Evolutionary conservation across 1,140 invertebrate species (phyloP).

Genomic region (Drosophila kikkawai): DNA sequence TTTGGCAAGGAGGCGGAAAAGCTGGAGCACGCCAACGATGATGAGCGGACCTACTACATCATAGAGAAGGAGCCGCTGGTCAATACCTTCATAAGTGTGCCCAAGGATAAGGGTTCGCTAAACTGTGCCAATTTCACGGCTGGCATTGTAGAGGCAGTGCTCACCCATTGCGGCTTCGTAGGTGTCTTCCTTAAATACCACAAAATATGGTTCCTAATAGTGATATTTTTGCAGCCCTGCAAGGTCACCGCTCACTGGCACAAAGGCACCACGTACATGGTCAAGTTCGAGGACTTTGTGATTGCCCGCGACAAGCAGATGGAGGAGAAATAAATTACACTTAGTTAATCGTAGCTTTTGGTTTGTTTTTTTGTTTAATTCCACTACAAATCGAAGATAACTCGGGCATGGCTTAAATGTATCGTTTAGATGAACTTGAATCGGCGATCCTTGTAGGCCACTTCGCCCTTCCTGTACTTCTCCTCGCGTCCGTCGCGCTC

Average conservation of each 20-base stretch:
- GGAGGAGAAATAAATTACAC: slow-evolving; percentile 89
- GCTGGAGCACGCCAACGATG: slow-evolving; percentile 98
- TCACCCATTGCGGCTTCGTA: slow-evolving; percentile 97
- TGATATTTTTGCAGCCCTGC: slow-evolving; percentile 90
- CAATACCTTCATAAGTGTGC: slow-evolving; percentile 98
- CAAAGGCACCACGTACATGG: slow-evolving; percentile 99
- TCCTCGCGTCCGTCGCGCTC: slow-evolving; percentile 87
- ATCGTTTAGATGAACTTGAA: slow-evolving; percentile 87
- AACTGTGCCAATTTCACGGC: slow-evolving; percentile 99
- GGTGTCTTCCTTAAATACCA: slow-evolving; percentile 87
- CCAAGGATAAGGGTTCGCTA: slow-evolving; percentile 98
- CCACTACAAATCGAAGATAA: slow-evolving; percentile 37
- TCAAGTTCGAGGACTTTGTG: slow-evolving; percentile 98
- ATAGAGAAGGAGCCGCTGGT: slow-evolving; percentile 99
- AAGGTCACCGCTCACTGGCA: slow-evolving; percentile 99
- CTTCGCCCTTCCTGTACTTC: slow-evolving; percentile 88
- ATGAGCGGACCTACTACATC: slow-evolving; percentile 98
- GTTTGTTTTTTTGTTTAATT: slow-evolving; percentile 56
- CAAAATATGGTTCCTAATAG: slow-evolving; percentile 61
- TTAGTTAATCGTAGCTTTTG: slow-evolving; percentile 23
- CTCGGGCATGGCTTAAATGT: slow-evolving; percentile 12
- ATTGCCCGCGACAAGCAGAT: slow-evolving; percentile 96
- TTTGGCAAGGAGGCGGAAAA: slow-evolving; percentile 99
- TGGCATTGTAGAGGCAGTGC: slow-evolving; percentile 98
- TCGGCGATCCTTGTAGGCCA: slow-evolving; percentile 89